A percentile compares a stretch with the other conserved stretches of the same genome.
Conservation (phyloP, 2,113 vertebrate genomes). For the Antechinus stuartii region DNA sequence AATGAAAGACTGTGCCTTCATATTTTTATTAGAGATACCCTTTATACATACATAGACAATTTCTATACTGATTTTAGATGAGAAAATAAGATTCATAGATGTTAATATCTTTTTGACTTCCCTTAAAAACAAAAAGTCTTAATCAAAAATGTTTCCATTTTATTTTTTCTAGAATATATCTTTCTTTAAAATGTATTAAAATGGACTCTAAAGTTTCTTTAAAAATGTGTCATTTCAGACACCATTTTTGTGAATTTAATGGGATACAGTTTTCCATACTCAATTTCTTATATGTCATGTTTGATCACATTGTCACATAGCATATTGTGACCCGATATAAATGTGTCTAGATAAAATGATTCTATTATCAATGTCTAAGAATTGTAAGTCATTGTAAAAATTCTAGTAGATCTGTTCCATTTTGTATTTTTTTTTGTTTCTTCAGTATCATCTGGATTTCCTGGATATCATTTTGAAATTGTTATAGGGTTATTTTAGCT, state of each 20-base stretch:
- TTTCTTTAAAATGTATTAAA: not conserved
- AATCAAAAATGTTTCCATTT: not conserved
- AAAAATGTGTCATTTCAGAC: not conserved
- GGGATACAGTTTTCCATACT: not conserved
- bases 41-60: not conserved
- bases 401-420: not conserved
- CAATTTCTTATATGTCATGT: not conserved
- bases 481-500: not conserved
- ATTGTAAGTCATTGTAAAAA: not conserved
- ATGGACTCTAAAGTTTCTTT: not conserved
- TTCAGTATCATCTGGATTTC: not conserved
- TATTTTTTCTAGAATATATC: not conserved
- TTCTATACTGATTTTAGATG: not conserved
- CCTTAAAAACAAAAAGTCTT: not conserved
- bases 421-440: not conserved
- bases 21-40: not conserved
- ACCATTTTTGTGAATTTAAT: not conserved
- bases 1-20: not conserved
- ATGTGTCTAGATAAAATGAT: not conserved
- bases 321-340: not conserved
- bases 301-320: not conserved
- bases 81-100: not conserved
- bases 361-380: not conserved
- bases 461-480: not conserved
- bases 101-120: not conserved